Evolutionary conservation across 2,888 invertebrate genomes (phyloP).

Genomic region (Thelaira solivaga): DNA sequence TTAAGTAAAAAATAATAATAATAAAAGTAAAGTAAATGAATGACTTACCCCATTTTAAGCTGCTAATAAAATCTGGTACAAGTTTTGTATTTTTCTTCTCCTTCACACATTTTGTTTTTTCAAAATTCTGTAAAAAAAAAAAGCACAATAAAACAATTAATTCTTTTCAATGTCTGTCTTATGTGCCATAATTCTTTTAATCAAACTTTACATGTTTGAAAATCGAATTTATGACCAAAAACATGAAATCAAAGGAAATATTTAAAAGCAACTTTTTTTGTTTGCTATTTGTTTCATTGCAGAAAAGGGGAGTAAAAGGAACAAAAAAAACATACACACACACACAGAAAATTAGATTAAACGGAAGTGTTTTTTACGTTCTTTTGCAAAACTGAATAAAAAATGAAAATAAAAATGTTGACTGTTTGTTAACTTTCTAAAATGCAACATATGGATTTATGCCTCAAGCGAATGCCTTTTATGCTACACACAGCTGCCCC

Average conservation of each 20-base stretch:
- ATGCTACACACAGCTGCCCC: slow-evolving; percentile 22
- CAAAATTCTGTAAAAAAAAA: not conserved
- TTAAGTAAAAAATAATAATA: too few relatives aligned
- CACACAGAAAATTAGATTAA: slow-evolving; percentile 51
- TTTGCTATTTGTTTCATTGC: not conserved
- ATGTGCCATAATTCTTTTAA: slow-evolving; percentile 3
- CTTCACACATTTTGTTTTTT: not conserved
- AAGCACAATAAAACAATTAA: not conserved
- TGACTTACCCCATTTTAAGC: too few relatives aligned
- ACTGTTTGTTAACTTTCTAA: slow-evolving; percentile 35
- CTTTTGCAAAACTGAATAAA: slow-evolving; percentile 21
- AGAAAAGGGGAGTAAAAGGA: not conserved
- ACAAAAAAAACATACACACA: not conserved
- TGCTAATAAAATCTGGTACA: too few relatives aligned
- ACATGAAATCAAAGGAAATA: slow-evolving; percentile 48
- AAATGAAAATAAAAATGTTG: not conserved
- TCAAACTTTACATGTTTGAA: slow-evolving; percentile 39
- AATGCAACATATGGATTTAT: slow-evolving; percentile 59
- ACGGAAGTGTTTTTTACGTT: slow-evolving; percentile 49
- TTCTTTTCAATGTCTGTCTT: slow-evolving; percentile 10
- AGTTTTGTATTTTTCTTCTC: too few relatives aligned
- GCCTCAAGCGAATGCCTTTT: slow-evolving; percentile 11
- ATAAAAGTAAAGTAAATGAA: too few relatives aligned
- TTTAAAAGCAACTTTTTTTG: slow-evolving; percentile 36
- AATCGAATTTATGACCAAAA: slow-evolving; percentile 46